These are phyloP conservation scores for Brachypalpus laphriformis DNA, from an alignment of 2,888 invertebrate genomes.

Conservation along the genomic window DNA sequence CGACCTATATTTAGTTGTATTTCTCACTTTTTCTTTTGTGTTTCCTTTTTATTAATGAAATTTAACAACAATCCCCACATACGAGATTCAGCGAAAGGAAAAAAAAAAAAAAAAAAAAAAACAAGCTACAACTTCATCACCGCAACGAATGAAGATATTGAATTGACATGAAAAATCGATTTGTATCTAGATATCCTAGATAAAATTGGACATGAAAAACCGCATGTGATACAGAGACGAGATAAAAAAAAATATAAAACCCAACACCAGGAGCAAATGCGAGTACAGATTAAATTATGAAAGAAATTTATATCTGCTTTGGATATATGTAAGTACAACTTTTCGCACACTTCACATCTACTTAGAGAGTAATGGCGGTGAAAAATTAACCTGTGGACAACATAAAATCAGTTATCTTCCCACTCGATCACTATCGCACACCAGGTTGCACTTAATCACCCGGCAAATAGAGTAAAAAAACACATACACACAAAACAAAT, in stretches of 20 bases:
- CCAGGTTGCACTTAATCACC: constrained; percentile 59
- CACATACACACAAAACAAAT: constrained; percentile 59
- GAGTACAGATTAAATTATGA: background rate
- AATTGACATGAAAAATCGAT: constrained; percentile 70
- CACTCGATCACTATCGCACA: constrained; percentile 51
- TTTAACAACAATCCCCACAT: constrained; percentile 33
- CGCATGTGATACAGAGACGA: background rate
- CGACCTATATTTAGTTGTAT: constrained; percentile 55
- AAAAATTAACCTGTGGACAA: constrained; percentile 62
- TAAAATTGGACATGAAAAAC: constrained; percentile 43
- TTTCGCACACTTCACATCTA: constrained; percentile 46
- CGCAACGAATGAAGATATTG: constrained; percentile 22
- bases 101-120: too few species aligned
- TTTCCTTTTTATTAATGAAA: constrained; percentile 21
- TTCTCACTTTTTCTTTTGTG: constrained; percentile 31
- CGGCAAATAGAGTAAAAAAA: constrained; percentile 24
- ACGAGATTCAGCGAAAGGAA: constrained; percentile 2
- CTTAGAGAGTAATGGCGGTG: constrained; percentile 49
- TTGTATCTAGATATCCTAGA: constrained; percentile 62
- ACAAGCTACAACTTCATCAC: background rate
- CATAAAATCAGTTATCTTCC: constrained; percentile 68
- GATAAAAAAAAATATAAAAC: background rate
- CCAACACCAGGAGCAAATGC: constrained; percentile 19
- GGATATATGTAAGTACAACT: background rate
- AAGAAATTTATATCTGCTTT: constrained; percentile 4